phyloP scores from a whole-genome alignment of 2,888 invertebrate genomes.

The Laothoe populi region DNA sequence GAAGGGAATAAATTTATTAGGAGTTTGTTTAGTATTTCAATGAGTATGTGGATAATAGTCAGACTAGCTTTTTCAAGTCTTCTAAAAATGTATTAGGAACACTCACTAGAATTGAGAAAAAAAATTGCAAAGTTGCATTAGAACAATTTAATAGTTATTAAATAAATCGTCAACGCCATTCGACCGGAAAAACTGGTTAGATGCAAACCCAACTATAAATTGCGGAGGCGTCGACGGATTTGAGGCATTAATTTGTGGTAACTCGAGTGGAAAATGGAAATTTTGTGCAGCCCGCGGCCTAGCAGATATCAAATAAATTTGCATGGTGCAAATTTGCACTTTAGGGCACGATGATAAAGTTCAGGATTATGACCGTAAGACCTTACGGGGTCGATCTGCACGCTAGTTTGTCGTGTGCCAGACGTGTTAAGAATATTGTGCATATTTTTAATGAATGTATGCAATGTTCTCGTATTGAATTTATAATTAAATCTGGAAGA shows the following conservation, averaged over 20 bases:
- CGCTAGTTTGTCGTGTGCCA: neutral
- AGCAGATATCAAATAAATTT: slow-evolving; percentile 52
- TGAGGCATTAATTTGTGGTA: slow-evolving; percentile 81
- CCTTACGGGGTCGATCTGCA: neutral
- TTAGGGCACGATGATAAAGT: slow-evolving; percentile 41
- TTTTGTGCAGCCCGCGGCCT: slow-evolving; percentile 80
- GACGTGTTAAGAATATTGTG: neutral
- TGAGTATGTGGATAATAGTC: too few species aligned
- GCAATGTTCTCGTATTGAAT: too few species aligned
- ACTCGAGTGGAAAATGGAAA: slow-evolving; percentile 84
- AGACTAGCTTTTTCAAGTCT: too few species aligned
- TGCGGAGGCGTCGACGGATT: slow-evolving; percentile 75
- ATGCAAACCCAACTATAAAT: slow-evolving; percentile 79
- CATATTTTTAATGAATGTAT: neutral
- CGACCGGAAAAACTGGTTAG: slow-evolving; percentile 64
- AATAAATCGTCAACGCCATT: slow-evolving; percentile 49
- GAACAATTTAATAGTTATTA: slow-evolving; percentile 46
- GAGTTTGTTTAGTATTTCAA: too few species aligned
- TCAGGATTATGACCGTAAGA: slow-evolving; percentile 15
- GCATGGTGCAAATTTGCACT: slow-evolving; percentile 38
- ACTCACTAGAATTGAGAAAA: too few species aligned
- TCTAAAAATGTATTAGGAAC: too few species aligned
- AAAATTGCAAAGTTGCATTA: too few species aligned
- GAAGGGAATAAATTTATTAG: too few species aligned
- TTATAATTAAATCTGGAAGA: too few species aligned